Percentiles rank a stretch among this genome's conserved stretches.
These are phyloP conservation scores for Ranitomeya variabilis DNA, from an alignment of 2,113 vertebrate species.

Conservation along the genomic window DNA sequence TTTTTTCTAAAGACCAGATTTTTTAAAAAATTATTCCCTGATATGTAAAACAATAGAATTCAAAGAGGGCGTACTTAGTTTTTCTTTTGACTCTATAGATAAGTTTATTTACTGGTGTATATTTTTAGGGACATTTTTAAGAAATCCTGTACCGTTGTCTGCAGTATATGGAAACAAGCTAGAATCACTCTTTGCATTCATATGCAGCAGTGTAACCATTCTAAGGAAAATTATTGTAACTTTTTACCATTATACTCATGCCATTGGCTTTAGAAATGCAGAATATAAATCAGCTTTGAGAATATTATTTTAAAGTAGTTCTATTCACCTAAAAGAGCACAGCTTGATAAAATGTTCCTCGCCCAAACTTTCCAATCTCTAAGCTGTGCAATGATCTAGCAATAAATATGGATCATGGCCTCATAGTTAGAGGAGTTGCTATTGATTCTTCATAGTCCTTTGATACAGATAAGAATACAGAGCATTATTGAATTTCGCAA, in stretches of 20 bases:
- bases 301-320: slow-evolving; percentile 18
- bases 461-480: slow-evolving; percentile 43
- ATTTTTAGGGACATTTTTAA: not conserved
- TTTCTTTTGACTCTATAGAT: too few relatives aligned
- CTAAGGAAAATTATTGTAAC: not conserved
- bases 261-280: not conserved
- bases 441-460: slow-evolving; percentile 49
- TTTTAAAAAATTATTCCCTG: too few relatives aligned
- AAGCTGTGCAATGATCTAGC: slow-evolving; percentile 35
- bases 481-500: slow-evolving; percentile 47
- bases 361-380: slow-evolving; percentile 16
- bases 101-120: not conserved
- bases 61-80: too few relatives aligned
- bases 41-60: too few relatives aligned
- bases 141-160: not conserved
- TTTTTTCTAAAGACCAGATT: too few relatives aligned
- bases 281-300: not conserved
- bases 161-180: not conserved
- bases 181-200: not conserved
- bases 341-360: not conserved
- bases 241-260: not conserved
- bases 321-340: not conserved
- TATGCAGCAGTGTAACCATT: not conserved
- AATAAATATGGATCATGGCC: slow-evolving; percentile 51
- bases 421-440: slow-evolving; percentile 24